A percentile compares a stretch with the other conserved stretches of the same genome.
Evolutionary conservation across 2,113 vertebrate species (phyloP).

Genomic region (Eudorcas thomsonii): DNA sequence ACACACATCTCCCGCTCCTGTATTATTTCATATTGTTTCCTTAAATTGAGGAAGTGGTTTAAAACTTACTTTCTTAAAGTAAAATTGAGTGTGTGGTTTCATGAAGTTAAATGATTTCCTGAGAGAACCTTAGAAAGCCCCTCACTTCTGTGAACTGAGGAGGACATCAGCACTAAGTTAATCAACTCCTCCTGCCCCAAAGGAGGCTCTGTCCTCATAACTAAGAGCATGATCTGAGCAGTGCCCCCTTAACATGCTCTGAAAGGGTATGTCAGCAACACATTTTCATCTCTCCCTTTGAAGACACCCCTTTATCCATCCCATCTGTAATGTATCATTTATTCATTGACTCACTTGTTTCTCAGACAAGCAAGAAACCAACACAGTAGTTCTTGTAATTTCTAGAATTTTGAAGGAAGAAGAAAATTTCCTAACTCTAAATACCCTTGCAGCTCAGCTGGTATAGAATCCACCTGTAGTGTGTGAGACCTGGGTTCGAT

Average conservation of each 20-base stretch:
- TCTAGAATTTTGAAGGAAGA: background rate
- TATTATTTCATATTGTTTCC: background rate
- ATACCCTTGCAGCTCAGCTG: too few relatives aligned
- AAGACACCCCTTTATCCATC: background rate
- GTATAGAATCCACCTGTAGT: too few relatives aligned
- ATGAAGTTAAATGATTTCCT: background rate
- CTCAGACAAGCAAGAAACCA: background rate
- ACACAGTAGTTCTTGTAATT: background rate
- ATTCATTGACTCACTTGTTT: rapidly evolving
- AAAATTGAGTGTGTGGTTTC: background rate
- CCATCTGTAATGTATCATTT: background rate
- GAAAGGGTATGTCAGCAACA: background rate
- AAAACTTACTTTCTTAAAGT: background rate
- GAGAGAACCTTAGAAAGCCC: background rate
- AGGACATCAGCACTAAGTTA: background rate
- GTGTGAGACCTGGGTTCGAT: too few relatives aligned
- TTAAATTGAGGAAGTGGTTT: background rate
- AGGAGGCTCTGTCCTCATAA: background rate
- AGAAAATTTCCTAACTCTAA: background rate
- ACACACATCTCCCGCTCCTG: background rate
- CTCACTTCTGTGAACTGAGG: background rate
- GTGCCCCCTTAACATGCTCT: rapidly evolving
- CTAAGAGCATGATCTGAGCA: background rate
- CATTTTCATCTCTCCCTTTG: background rate
- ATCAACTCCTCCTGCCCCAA: rapidly evolving